Base-by-base conservation (phyloP, 1,140 invertebrate species). In the Drosophila repletoides region DNA sequence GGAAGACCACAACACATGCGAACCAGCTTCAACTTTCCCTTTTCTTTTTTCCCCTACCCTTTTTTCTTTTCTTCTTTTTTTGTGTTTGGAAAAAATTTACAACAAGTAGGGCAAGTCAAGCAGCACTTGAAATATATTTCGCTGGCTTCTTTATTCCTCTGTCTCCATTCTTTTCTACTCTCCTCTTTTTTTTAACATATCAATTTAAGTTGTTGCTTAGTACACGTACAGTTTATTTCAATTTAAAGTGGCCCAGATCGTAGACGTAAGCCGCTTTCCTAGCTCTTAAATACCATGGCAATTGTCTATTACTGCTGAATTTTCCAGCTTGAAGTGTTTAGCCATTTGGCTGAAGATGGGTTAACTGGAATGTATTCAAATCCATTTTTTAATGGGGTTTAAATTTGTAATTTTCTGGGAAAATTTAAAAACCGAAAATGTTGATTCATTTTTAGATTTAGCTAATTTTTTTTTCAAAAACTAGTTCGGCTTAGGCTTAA, bases 1-100 rank as follows among this genome's bases (percentile, higher is more conserved):
- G 80, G 49, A 84, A 80, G 80, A 79, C 80, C 80, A 75, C 80
- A 80, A 84, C 75, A 84, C 80, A 84, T 86, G 80, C 80, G 80
- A 83, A 80, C 61, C 71, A 36, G 24, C 33, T 9, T 28, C 28
- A 48, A 64, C 60, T 65, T 69, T 17, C 28, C 26, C 48, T 59
- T 64, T 5, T 12, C 34, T 17, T 34, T 33, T 55, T 59, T 64
- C 4, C 17, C 34, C n/a, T 33, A 22, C 10, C 48, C 21, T 36
- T 9, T 55, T 17, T 26, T 55, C 26, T 15, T 22, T 1, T 4
- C 14, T 38, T 12, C n/a, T 14, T 24, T 29, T 22, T 4, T 15
- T 36, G 6, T 15, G 24, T 48, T 34, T 15, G 15, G 36, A 19
- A 38, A 41, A 61, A 64, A 69, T 64, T 72, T 83, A 76, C 68